Conservation (phyloP, 2,888 invertebrate genomes). For the Cheiracanthium punctorium region DNA sequence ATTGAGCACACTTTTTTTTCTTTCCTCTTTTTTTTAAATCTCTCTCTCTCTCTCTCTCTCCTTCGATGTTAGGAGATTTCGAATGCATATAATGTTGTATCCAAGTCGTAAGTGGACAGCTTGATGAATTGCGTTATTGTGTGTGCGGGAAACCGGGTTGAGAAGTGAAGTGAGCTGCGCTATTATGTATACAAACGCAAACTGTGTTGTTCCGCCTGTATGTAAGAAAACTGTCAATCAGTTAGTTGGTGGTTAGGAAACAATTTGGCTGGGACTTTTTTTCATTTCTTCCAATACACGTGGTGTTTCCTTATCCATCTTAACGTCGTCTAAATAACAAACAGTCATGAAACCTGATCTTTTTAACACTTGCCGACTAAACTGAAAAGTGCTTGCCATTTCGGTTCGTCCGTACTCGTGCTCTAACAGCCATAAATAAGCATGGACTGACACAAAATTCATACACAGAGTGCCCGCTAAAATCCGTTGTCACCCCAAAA, state of each 20-base stretch:
- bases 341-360: no score
- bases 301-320: no score
- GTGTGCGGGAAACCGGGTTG: background rate
- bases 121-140: slow-evolving; percentile 19
- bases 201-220: background rate
- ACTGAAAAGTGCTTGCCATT: no score
- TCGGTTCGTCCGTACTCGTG: no score
- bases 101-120: background rate
- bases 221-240: background rate
- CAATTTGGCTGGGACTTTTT: background rate
- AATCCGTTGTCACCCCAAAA: no score
- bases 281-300: no score
- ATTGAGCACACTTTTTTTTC: background rate
- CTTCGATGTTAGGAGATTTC: background rate
- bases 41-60: background rate
- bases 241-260: background rate
- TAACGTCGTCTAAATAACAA: no score
- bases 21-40: background rate
- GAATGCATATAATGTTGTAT: slow-evolving; percentile 9
- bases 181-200: slow-evolving; percentile 8
- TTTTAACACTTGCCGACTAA: no score
- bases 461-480: no score
- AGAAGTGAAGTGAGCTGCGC: background rate
- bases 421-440: no score
- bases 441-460: no score